Conservation (phyloP, 2,113 vertebrate species). For the Micronycteris hirsuta region DNA sequence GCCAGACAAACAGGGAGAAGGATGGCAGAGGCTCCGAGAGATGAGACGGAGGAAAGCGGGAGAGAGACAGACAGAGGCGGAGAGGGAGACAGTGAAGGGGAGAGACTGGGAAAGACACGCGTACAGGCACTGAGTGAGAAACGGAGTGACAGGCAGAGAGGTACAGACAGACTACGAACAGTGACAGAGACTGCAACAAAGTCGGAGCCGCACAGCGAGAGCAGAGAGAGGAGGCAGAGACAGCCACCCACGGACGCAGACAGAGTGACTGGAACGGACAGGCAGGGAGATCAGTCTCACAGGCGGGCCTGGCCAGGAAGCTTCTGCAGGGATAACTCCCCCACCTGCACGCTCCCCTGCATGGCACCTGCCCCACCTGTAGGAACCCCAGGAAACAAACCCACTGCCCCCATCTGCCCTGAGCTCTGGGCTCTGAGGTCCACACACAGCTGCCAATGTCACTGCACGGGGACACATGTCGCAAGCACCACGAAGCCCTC, state of each 20-base stretch:
- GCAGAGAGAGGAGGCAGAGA: not conserved
- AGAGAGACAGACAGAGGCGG: not conserved
- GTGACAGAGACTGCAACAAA: not conserved
- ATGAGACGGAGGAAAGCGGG: not conserved
- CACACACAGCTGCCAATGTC: not conserved
- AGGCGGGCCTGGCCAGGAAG: not conserved
- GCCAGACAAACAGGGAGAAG: not conserved
- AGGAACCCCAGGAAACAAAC: not conserved
- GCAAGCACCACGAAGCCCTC: not conserved
- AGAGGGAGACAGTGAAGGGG: not conserved
- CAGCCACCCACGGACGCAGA: not conserved
- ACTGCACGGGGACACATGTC: not conserved
- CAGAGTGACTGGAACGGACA: accelerated
- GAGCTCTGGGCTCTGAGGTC: not conserved
- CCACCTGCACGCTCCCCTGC: accelerated
- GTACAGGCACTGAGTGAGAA: not conserved
- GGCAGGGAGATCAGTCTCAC: not conserved
- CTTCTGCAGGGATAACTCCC: no score
- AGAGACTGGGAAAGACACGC: not conserved
- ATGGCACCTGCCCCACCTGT: not conserved
- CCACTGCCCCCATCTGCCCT: not conserved
- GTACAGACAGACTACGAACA: not conserved
- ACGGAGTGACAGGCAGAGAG: not conserved
- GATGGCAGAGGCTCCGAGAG: not conserved
- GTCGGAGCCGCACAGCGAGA: not conserved